Evolutionary conservation across 2,797 vertebrate species (phyloP).

Genomic region (Rhadinocentrus ornatus): DNA sequence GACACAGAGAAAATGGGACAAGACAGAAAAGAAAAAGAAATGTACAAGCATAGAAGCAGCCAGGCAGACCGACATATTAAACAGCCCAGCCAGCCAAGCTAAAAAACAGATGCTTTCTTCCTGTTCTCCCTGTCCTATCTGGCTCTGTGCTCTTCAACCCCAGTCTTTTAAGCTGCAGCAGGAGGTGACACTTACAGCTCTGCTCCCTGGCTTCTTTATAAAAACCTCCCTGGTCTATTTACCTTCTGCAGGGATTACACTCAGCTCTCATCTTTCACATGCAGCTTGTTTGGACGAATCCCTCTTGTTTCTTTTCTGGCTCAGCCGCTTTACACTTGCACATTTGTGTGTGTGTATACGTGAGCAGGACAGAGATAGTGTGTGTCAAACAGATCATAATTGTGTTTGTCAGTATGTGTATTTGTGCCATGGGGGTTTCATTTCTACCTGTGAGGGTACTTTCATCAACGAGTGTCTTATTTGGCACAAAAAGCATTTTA

Average conservation of each 20-base stretch:
- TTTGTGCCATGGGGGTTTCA: constrained; percentile 47
- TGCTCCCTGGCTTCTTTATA: constrained; percentile 50
- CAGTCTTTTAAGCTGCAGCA: constrained; percentile 68
- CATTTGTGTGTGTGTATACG: constrained; percentile 23
- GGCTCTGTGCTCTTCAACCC: constrained; percentile 53
- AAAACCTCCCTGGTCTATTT: constrained; percentile 70
- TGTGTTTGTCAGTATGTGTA: constrained; percentile 50
- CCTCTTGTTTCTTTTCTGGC: constrained; percentile 52
- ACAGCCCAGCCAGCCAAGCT: constrained; percentile 30
- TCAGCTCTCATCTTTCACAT: constrained; percentile 61
- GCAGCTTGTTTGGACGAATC: constrained; percentile 65
- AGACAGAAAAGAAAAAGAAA: constrained; percentile 51
- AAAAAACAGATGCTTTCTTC: constrained; percentile 53
- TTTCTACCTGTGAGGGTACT: constrained; percentile 55
- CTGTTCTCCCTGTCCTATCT: constrained; percentile 60
- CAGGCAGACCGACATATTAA: constrained; percentile 57
- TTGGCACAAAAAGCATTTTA: constrained; percentile 45
- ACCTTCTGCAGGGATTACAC: constrained; percentile 73
- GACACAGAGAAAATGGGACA: constrained; percentile 67
- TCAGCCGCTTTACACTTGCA: constrained; percentile 22
- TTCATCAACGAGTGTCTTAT: constrained; percentile 51
- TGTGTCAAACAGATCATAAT: constrained; percentile 50
- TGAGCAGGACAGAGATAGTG: constrained; percentile 21
- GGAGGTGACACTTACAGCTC: constrained; percentile 62
- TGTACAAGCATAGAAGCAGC: constrained; percentile 38